These are phyloP conservation scores for Acrocephalus arundinaceus DNA, from an alignment of 2,113 vertebrate species.

Conservation along the genomic window DNA sequence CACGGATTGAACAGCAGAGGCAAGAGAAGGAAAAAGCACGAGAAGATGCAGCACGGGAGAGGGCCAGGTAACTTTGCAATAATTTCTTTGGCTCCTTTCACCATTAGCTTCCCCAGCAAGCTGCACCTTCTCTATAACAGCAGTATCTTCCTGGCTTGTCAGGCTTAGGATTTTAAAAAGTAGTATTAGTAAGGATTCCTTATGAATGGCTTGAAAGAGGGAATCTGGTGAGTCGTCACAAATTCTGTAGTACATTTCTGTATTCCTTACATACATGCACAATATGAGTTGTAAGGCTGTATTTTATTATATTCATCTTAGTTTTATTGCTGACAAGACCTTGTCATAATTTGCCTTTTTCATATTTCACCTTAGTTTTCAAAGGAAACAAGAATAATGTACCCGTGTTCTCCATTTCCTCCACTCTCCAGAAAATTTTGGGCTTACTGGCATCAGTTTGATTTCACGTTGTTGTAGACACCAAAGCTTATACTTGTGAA, in stretches of 20 bases:
- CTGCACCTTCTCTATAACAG: neutral
- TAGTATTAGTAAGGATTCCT: neutral
- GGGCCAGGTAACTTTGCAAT: slow-evolving; percentile 82
- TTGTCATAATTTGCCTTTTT: slow-evolving; percentile 16
- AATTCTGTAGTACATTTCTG: neutral
- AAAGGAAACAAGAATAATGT: neutral
- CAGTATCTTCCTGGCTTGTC: neutral
- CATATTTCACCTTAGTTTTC: neutral
- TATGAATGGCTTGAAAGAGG: neutral
- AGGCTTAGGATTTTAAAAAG: neutral
- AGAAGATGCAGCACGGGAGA: slow-evolving; percentile 93
- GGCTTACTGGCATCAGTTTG: neutral
- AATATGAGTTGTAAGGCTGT: neutral
- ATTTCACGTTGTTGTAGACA: neutral
- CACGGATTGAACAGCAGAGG: slow-evolving; percentile 93
- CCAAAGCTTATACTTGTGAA: neutral
- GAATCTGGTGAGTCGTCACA: neutral
- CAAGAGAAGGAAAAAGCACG: slow-evolving; percentile 95
- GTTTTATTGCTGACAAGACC: neutral
- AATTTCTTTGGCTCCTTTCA: neutral
- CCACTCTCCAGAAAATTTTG: neutral
- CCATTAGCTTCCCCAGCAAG: neutral
- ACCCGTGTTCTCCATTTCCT: neutral
- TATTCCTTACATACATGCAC: neutral
- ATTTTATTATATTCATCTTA: neutral